These are phyloP conservation scores for Trileptium ribeirensis DNA, from an alignment of 2,888 invertebrate species.

Conservation along the genomic window DNA sequence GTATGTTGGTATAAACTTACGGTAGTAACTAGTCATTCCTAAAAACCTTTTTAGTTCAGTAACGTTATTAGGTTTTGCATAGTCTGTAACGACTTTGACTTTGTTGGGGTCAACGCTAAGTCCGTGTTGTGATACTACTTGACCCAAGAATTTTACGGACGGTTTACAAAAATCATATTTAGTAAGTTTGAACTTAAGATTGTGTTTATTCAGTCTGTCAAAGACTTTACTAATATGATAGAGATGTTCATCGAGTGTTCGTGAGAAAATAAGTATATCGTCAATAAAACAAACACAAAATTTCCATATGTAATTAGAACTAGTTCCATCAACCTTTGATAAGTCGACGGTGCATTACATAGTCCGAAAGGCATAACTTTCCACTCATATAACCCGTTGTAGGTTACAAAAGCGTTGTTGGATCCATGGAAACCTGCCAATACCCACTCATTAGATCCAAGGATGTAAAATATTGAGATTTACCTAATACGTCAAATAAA, in stretches of 20 bases:
- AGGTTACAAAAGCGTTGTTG: too few species aligned
- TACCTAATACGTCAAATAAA: background rate
- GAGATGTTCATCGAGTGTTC: background rate
- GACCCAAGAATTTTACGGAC: background rate
- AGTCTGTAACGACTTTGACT: background rate
- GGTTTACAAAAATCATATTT: background rate
- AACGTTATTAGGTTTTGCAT: background rate
- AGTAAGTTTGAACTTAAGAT: background rate
- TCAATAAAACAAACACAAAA: conserved; percentile 7
- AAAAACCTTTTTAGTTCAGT: conserved; percentile 35
- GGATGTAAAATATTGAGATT: conserved; percentile 11
- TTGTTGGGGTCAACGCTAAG: background rate
- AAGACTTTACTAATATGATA: background rate
- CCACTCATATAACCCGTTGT: conserved; percentile 35
- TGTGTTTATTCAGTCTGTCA: background rate
- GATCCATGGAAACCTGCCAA: conserved; percentile 27
- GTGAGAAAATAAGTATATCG: conserved; percentile 17
- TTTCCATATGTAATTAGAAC: background rate
- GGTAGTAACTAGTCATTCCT: conserved; percentile 46
- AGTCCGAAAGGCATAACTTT: conserved; percentile 31
- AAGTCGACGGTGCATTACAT: conserved; percentile 31
- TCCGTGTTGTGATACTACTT: background rate
- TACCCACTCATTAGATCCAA: conserved; percentile 24
- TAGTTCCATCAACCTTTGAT: conserved; percentile 27
- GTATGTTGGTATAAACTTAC: conserved; percentile 35